These are phyloP conservation scores for Acomys russatus DNA, from an alignment of 2,797 vertebrate genomes.

Conservation along the genomic window DNA sequence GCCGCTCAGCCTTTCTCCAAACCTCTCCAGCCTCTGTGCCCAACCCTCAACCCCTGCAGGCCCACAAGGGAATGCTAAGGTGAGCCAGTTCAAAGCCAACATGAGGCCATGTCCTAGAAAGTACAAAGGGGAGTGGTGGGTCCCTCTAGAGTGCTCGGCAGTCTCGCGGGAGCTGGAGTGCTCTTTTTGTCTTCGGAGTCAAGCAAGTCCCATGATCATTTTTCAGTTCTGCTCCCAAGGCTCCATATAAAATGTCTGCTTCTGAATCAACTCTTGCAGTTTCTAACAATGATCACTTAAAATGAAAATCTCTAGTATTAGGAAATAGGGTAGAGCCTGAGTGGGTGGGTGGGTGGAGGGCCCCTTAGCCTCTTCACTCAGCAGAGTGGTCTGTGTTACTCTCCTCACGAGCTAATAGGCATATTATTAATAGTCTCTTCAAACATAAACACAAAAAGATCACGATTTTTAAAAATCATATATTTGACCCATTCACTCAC, in stretches of 20 bases:
- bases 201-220: neutral
- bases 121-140: neutral
- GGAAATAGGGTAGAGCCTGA: neutral
- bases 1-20: neutral
- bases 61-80: neutral
- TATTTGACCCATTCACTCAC: slow-evolving; percentile 12
- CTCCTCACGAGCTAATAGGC: slow-evolving; percentile 8
- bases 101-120: neutral
- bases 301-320: neutral
- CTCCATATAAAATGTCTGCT: neutral
- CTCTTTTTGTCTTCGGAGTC: neutral
- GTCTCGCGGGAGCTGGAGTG: neutral
- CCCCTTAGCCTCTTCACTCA: neutral
- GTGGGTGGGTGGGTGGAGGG: neutral
- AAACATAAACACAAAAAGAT: neutral
- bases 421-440: slow-evolving; percentile 19
- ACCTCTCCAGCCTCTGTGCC: neutral
- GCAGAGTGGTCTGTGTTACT: neutral
- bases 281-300: neutral
- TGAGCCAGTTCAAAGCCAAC: neutral
- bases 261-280: neutral
- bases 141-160: neutral
- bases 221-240: neutral
- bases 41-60: neutral
- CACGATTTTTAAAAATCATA: neutral